These are phyloP conservation scores for Eueides isabella DNA, from an alignment of 1,140 invertebrate species.

Conservation along the genomic window DNA sequence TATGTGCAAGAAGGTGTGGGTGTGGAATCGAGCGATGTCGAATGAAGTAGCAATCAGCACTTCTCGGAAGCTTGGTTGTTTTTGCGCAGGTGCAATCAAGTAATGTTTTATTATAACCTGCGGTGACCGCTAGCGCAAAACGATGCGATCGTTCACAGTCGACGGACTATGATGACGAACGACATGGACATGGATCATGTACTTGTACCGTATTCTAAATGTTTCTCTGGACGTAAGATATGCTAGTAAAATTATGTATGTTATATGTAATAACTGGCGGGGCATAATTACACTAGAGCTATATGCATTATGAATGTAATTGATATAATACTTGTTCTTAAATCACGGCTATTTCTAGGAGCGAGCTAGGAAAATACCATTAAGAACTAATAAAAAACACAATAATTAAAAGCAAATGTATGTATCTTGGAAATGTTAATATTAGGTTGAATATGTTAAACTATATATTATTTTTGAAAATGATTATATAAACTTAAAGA, in stretches of 20 bases:
- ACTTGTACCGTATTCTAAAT: background rate
- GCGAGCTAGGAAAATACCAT: constrained; percentile 20
- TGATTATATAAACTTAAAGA: background rate
- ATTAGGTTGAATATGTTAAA: no score
- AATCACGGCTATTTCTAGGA: constrained; percentile 23
- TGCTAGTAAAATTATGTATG: background rate
- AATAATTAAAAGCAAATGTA: constrained; percentile 7
- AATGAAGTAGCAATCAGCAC: constrained; percentile 52
- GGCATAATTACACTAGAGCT: constrained; percentile 23
- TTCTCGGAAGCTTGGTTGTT: constrained; percentile 62
- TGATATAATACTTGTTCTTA: constrained; percentile 11
- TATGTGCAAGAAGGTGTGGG: constrained; percentile 37
- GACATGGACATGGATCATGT: background rate
- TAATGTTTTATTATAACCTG: constrained; percentile 35
- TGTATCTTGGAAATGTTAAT: constrained; percentile 15
- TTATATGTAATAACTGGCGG: constrained; percentile 25
- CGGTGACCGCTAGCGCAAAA: constrained; percentile 26
- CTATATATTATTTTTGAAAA: no score
- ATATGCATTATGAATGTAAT: constrained; percentile 28
- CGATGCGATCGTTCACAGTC: constrained; percentile 22
- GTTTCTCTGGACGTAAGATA: background rate
- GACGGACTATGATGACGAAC: background rate
- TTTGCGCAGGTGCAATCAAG: constrained; percentile 61
- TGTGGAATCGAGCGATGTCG: constrained; percentile 33
- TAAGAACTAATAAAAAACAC: constrained; percentile 22